Conservation (phyloP, 2,888 invertebrate genomes). For the Apodemia zela region DNA sequence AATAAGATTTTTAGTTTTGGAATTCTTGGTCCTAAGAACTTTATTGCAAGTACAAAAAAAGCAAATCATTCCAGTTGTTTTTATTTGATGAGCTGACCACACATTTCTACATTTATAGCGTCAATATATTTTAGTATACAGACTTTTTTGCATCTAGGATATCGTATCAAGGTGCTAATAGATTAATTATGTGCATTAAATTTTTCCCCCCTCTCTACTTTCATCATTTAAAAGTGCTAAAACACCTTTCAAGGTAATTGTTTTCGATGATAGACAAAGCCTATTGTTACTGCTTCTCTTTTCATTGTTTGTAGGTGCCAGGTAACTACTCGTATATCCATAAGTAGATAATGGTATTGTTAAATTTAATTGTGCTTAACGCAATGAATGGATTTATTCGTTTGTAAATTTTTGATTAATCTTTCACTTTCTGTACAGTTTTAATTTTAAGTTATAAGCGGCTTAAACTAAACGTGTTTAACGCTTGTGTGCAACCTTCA, state of each 20-base stretch:
- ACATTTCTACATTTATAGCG: no score
- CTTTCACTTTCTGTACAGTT: slow-evolving; percentile 23
- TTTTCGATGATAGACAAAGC: background rate
- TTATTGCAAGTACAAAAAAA: no score
- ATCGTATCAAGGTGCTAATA: no score
- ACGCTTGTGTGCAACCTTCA: background rate
- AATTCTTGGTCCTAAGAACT: no score
- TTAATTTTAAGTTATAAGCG: background rate
- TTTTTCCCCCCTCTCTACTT: background rate
- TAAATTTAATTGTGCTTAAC: slow-evolving; percentile 42
- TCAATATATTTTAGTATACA: no score
- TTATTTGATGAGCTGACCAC: no score
- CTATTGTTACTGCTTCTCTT: background rate
- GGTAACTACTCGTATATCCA: slow-evolving; percentile 39
- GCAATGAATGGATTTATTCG: slow-evolving; percentile 49
- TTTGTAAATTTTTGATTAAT: slow-evolving; percentile 58
- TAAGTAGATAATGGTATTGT: slow-evolving; percentile 42
- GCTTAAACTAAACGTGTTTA: background rate
- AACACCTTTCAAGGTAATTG: slow-evolving; percentile 23
- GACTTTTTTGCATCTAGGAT: no score
- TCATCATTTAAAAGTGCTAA: background rate
- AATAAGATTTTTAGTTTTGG: no score
- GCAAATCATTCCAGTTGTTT: no score
- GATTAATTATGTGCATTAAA: no score
- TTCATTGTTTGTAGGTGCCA: slow-evolving; percentile 51